Percentiles rank a stretch among this genome's conserved stretches.
Evolutionary conservation across 2,113 vertebrate species (phyloP).

Genomic region (Colossoma macropomum): DNA sequence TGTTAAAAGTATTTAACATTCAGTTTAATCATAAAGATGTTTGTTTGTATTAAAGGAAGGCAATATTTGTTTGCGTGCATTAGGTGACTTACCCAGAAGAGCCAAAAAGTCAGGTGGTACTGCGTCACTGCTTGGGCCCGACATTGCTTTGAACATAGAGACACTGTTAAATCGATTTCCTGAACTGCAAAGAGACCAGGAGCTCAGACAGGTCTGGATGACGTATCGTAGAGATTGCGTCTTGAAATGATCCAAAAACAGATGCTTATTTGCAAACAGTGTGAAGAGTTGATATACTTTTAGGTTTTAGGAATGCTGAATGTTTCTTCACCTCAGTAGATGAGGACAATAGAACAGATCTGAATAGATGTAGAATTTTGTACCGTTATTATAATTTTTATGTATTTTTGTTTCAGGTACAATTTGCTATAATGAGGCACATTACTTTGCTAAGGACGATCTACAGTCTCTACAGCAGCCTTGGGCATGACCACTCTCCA

Average conservation of each 20-base stretch:
- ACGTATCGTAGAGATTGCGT: background rate
- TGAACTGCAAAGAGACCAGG: constrained; percentile 62
- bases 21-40: background rate
- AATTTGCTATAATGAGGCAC: constrained; percentile 80
- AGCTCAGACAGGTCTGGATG: constrained; percentile 80
- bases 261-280: no score
- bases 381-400: background rate
- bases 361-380: no score
- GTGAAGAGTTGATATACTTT: no score
- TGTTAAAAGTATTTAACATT: background rate
- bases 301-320: background rate
- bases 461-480: constrained; percentile 87
- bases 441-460: constrained; percentile 77
- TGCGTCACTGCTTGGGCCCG: constrained; percentile 64
- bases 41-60: background rate
- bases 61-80: constrained; percentile 21
- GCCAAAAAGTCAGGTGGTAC: constrained; percentile 19
- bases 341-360: background rate
- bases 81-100: constrained; percentile 57
- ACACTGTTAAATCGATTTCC: constrained; percentile 77
- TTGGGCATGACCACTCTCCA: constrained; percentile 73
- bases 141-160: constrained; percentile 76
- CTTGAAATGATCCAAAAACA: background rate
- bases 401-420: constrained; percentile 73
- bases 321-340: background rate